These are phyloP conservation scores for Spisula solida DNA, from an alignment of 2,888 invertebrate species.

Conservation along the genomic window DNA sequence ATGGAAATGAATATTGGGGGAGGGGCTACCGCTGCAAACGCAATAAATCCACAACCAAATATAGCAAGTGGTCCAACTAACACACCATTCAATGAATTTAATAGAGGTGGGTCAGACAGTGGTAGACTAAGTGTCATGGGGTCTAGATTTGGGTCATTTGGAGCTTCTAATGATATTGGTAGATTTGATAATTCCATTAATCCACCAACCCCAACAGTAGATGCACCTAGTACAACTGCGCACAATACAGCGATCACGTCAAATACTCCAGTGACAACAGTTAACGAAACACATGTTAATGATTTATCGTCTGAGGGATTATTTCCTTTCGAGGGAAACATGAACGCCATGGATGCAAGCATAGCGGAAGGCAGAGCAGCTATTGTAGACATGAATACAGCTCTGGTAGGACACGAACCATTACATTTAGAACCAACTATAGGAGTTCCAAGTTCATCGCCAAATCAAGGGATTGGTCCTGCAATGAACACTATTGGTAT, in stretches of 20 bases:
- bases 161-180: background rate
- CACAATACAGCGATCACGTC: background rate
- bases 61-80: background rate
- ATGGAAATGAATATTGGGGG: slow-evolving; percentile 5
- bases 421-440: slow-evolving; percentile 52
- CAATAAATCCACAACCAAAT: background rate
- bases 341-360: slow-evolving; percentile 49
- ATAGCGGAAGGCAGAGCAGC: slow-evolving; percentile 29
- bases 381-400: slow-evolving; percentile 56
- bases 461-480: background rate
- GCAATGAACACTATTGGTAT: background rate
- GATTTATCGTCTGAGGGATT: slow-evolving; percentile 60
- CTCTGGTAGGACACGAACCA: slow-evolving; percentile 41
- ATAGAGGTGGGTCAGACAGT: background rate
- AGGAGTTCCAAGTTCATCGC: background rate
- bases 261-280: background rate
- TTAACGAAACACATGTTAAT: slow-evolving; percentile 47
- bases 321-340: slow-evolving; percentile 63
- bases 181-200: background rate
- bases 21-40: background rate
- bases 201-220: background rate
- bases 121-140: background rate
- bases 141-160: background rate
- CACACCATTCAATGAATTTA: background rate
- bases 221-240: background rate